Conservation (phyloP, 2,797 vertebrate species). For the Pyrocephalus nanus region DNA sequence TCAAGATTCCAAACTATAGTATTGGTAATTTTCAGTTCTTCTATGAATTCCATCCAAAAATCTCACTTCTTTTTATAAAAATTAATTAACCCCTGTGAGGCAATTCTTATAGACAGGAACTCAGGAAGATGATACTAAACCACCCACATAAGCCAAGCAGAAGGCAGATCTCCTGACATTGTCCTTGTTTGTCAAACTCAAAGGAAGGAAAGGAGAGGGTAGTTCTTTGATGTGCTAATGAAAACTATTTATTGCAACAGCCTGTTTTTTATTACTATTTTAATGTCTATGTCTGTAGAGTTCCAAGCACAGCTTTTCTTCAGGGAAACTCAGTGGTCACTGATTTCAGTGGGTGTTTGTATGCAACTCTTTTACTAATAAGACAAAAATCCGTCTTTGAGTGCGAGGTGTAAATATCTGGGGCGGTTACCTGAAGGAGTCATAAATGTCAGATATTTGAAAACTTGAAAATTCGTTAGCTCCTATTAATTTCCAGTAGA, state of each 20-base stretch:
- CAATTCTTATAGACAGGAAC: not conserved
- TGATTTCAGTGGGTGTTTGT: not conserved
- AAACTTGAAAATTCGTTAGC: not conserved
- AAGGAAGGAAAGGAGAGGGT: not conserved
- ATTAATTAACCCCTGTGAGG: not conserved
- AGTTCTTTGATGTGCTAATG: not conserved
- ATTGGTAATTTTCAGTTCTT: not conserved
- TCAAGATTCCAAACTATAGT: not conserved
- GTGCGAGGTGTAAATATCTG: not conserved
- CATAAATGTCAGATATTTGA: not conserved
- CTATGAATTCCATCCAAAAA: not conserved
- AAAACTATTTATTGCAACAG: conserved; percentile 14
- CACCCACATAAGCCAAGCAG: not conserved
- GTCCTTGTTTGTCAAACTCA: not conserved
- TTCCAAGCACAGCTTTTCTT: not conserved
- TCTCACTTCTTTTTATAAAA: not conserved
- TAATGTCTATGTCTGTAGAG: not conserved
- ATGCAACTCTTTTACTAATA: not conserved
- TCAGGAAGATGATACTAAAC: not conserved
- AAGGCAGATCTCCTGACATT: not conserved
- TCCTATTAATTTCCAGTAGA: not conserved
- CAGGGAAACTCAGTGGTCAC: not conserved
- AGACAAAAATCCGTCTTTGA: not conserved
- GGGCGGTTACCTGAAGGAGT: not conserved
- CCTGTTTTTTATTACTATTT: not conserved